A percentile compares a stretch with the other conserved stretches of the same genome.
Evolutionary conservation across 2,113 vertebrate species (phyloP).

Genomic region (Capreolus pygargus): DNA sequence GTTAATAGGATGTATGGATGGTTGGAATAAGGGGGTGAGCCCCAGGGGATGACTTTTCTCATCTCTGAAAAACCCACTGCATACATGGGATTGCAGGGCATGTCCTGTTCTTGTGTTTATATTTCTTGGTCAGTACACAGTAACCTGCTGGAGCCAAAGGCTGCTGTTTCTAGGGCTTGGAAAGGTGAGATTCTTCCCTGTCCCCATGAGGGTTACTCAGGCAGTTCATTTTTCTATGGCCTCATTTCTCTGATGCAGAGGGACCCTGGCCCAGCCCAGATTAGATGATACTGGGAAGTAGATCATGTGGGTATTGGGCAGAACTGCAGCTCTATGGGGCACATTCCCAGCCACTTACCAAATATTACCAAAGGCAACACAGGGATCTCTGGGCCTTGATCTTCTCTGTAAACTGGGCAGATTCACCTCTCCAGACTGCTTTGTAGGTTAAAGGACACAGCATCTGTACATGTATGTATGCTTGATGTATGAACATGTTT

Average conservation of each 20-base stretch:
- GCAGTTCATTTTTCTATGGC: neutral
- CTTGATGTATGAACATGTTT: neutral
- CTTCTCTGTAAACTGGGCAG: neutral
- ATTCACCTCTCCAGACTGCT: neutral
- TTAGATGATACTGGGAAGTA: neutral
- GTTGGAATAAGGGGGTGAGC: neutral
- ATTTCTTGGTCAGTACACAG: neutral
- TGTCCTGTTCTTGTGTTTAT: neutral
- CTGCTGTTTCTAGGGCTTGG: neutral
- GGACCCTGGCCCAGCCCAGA: neutral
- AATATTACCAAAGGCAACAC: neutral
- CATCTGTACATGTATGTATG: neutral
- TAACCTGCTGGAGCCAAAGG: neutral
- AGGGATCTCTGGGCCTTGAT: neutral
- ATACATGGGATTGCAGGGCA: neutral
- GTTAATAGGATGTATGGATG: neutral
- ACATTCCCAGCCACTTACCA: neutral
- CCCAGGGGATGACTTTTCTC: neutral
- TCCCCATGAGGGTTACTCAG: neutral
- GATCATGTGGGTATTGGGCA: neutral
- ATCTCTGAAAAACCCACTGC: neutral
- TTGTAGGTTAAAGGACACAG: neutral
- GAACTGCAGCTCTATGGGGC: neutral
- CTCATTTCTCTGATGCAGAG: neutral
- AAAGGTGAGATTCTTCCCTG: neutral